These are phyloP conservation scores for Acleris cristana DNA, from an alignment of 2,888 invertebrate genomes.

Conservation along the genomic window DNA sequence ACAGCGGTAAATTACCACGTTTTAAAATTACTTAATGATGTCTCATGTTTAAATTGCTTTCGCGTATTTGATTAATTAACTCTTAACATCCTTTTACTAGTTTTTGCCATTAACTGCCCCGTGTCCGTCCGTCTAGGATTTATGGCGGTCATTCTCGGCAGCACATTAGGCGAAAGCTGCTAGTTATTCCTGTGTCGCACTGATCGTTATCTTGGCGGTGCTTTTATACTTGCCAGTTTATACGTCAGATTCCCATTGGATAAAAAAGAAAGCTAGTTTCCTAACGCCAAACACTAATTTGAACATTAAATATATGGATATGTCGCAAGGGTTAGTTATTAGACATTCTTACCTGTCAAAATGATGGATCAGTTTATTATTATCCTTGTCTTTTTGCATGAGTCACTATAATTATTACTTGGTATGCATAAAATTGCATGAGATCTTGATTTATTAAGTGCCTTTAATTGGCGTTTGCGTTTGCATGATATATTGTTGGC, in stretches of 20 bases:
- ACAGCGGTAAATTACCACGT: neutral
- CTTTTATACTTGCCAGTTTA: conserved; percentile 42
- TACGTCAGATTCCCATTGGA: conserved; percentile 42
- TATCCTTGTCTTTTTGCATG: neutral
- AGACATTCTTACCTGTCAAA: neutral
- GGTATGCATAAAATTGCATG: conserved; percentile 18
- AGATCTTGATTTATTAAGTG: conserved; percentile 19
- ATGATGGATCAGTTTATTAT: conserved; percentile 1
- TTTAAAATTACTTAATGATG: conserved; percentile 7
- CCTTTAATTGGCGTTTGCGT: conserved; percentile 22
- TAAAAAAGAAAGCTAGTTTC: conserved; percentile 39
- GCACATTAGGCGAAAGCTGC: conserved; percentile 42
- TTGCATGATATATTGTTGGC: conserved; percentile 2
- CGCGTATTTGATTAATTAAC: conserved; percentile 19
- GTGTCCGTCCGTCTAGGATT: conserved; percentile 25
- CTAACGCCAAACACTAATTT: neutral
- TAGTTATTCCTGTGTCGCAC: conserved; percentile 39
- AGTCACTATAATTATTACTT: conserved; percentile 13
- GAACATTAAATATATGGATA: neutral
- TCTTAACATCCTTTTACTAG: conserved; percentile 12
- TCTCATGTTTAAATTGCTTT: conserved; percentile 17
- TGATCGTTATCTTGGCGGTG: conserved; percentile 47
- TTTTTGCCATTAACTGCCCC: conserved; percentile 22
- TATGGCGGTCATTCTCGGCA: conserved; percentile 13
- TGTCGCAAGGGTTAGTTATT: neutral